Evolutionary conservation across 2,888 invertebrate species (phyloP).

Genomic region (Drosophila limbata): DNA sequence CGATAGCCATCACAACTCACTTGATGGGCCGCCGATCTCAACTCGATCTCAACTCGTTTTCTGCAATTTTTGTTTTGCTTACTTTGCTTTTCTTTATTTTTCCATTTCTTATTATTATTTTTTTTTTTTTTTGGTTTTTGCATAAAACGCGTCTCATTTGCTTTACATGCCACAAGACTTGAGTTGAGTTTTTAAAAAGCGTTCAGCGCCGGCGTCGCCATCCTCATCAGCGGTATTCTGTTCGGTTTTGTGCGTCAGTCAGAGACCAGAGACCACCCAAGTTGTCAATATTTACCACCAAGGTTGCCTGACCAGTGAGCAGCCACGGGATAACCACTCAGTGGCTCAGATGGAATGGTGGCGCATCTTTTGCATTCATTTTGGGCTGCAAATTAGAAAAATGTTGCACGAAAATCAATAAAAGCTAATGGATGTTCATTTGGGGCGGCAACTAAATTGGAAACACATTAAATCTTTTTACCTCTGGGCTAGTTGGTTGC

Average conservation of each 20-base stretch:
- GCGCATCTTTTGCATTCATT: slow-evolving; percentile 41
- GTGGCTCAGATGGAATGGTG: slow-evolving; percentile 1
- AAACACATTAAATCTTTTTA: neutral
- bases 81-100: slow-evolving; percentile 17
- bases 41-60: slow-evolving; percentile 64
- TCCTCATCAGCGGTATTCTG: slow-evolving; percentile 38
- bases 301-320: slow-evolving; percentile 47
- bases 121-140: slow-evolving; percentile 54
- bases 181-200: slow-evolving; percentile 70
- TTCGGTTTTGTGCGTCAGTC: slow-evolving; percentile 2
- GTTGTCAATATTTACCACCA: slow-evolving; percentile 66
- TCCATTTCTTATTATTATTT: slow-evolving; percentile 4
- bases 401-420: slow-evolving; percentile 76
- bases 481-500: slow-evolving; percentile 42
- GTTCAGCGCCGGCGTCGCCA: slow-evolving; percentile 62
- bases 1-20: slow-evolving; percentile 77
- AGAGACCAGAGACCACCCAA: slow-evolving; percentile 58
- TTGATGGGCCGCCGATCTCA: slow-evolving; percentile 59
- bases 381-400: slow-evolving; percentile 75
- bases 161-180: slow-evolving; percentile 70
- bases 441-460: slow-evolving; percentile 56
- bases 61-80: slow-evolving; percentile 30
- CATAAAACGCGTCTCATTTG: slow-evolving; percentile 78
- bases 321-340: neutral
- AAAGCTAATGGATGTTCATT: slow-evolving; percentile 70